phyloP scores from a whole-genome alignment of 2,888 invertebrate species.

The Chloromyia formosa region DNA sequence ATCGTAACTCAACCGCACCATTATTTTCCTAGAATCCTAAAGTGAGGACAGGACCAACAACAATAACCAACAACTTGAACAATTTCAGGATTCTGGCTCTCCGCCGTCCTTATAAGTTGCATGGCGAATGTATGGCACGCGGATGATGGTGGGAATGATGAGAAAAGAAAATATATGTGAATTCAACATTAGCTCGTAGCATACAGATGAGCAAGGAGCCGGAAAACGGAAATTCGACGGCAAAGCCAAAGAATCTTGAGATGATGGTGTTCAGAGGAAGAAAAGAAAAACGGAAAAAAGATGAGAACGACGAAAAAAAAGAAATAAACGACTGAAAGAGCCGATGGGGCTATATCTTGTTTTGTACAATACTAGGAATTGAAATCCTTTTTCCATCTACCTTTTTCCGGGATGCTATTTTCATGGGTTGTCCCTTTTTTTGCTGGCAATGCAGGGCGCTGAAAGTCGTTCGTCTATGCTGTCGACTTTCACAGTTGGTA shows the following conservation, averaged over 20 bases:
- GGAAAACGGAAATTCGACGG: too few species aligned
- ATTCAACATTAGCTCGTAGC: constrained; percentile 2
- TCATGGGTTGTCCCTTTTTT: constrained; percentile 2
- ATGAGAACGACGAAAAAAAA: background rate
- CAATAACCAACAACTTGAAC: background rate
- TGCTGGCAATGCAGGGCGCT: too few species aligned
- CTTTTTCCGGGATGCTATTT: background rate
- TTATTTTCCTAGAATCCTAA: constrained; percentile 12
- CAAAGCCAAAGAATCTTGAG: too few species aligned
- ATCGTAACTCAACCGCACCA: constrained; percentile 22
- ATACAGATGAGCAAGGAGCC: too few species aligned
- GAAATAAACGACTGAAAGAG: background rate
- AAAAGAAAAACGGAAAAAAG: background rate
- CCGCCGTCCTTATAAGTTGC: too few species aligned
- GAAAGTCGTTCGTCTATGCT: constrained; percentile 11
- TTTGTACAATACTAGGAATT: constrained; percentile 21
- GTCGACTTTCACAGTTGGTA: constrained; percentile 18
- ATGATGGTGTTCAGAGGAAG: too few species aligned
- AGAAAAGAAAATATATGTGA: constrained; percentile 3
- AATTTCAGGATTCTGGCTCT: background rate
- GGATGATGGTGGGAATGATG: background rate
- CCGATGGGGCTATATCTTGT: constrained; percentile 1
- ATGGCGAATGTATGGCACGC: too few species aligned
- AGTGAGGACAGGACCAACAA: background rate
- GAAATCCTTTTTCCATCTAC: constrained; percentile 3